These are phyloP conservation scores for Rostratula benghalensis DNA, from an alignment of 2,113 vertebrate species.

Conservation along the genomic window DNA sequence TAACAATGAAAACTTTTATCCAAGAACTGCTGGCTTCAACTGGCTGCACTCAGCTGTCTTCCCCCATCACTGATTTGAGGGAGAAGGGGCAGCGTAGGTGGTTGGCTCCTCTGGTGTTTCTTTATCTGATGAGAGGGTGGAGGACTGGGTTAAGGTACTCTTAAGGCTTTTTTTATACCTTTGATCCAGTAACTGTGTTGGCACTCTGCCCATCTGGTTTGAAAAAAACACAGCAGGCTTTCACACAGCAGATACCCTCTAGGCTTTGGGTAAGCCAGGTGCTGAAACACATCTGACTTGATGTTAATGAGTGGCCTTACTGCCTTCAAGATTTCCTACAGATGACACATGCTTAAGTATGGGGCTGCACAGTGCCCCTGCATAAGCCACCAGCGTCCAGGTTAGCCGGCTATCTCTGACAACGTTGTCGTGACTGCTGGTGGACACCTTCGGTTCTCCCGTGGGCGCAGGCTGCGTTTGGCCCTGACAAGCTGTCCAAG, in stretches of 20 bases:
- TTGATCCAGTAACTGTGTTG: not conserved
- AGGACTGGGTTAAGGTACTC: not conserved
- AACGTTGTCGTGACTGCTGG: not conserved
- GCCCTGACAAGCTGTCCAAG: not conserved
- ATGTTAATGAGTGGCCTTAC: not conserved
- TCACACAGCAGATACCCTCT: not conserved
- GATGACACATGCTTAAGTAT: fast-evolving
- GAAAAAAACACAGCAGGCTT: not conserved
- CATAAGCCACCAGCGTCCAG: not conserved
- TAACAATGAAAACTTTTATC: not conserved
- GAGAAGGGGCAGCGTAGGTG: not conserved
- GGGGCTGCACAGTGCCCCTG: not conserved
- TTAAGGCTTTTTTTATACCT: not conserved
- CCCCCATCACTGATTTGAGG: not conserved
- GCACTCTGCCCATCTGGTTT: not conserved
- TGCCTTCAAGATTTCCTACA: not conserved
- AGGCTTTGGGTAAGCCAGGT: not conserved
- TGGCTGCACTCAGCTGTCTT: not conserved
- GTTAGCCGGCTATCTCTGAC: not conserved
- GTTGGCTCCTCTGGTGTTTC: not conserved
- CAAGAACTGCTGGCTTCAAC: not conserved
- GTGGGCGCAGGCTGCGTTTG: not conserved
- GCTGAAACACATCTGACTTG: not conserved
- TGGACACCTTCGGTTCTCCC: not conserved
- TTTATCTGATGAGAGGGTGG: not conserved